These are phyloP conservation scores for Lampropteryx suffumata DNA, from an alignment of 2,888 invertebrate genomes.

Conservation along the genomic window DNA sequence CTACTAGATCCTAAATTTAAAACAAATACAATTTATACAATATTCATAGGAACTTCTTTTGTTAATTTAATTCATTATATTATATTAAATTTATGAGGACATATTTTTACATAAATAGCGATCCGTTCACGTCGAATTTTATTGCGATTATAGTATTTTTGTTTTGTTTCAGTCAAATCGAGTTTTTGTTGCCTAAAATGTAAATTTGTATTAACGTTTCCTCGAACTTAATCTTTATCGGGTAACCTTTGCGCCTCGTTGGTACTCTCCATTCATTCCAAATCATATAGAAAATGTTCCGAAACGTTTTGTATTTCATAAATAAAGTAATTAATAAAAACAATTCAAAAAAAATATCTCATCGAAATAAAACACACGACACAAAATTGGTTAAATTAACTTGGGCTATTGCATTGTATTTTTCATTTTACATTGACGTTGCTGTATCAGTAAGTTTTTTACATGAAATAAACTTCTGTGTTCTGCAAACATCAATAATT, in stretches of 20 bases:
- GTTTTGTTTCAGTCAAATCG: slow-evolving; percentile 57
- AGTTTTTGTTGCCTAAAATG: slow-evolving; percentile 55
- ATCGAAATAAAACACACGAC: slow-evolving; percentile 59
- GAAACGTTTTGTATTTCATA: slow-evolving; percentile 74
- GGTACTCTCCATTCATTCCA: slow-evolving; percentile 67
- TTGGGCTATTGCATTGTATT: slow-evolving; percentile 82
- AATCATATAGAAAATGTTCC: slow-evolving; percentile 59
- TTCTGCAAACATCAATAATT: slow-evolving; percentile 61
- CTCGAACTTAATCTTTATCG: slow-evolving; percentile 69
- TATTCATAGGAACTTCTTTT: slow-evolving; percentile 83
- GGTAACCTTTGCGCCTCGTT: slow-evolving; percentile 66
- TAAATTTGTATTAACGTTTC: slow-evolving; percentile 69
- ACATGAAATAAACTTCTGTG: slow-evolving; percentile 32
- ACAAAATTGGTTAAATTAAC: slow-evolving; percentile 62
- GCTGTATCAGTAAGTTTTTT: slow-evolving; percentile 37
- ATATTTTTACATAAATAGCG: slow-evolving; percentile 81
- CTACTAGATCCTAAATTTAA: slow-evolving; percentile 82
- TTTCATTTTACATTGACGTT: slow-evolving; percentile 62
- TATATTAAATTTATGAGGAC: slow-evolving; percentile 81
- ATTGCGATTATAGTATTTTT: slow-evolving; percentile 53
- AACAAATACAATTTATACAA: slow-evolving; percentile 82
- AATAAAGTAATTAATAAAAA: slow-evolving; percentile 48
- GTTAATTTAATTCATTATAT: slow-evolving; percentile 81
- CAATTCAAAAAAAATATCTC: slow-evolving; percentile 50
- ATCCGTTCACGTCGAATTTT: slow-evolving; percentile 74